Evolutionary conservation across 2,797 vertebrate genomes (phyloP).

Genomic region (Toxotes lorentzi): DNA sequence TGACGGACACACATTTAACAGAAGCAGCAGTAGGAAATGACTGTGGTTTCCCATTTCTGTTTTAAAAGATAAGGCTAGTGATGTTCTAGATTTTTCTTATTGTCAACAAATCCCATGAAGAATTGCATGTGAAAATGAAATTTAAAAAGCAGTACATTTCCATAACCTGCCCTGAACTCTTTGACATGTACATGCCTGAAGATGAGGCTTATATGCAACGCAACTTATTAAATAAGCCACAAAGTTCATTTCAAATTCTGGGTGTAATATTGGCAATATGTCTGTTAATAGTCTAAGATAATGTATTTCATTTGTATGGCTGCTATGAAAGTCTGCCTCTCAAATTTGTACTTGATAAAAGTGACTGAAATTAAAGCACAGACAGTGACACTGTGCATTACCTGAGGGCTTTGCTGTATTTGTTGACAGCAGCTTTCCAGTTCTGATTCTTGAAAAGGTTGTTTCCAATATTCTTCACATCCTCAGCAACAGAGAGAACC

Average conservation of each 20-base stretch:
- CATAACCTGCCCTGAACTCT: too few relatives aligned
- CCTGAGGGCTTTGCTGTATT: constrained; percentile 96
- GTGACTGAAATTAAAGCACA: not conserved
- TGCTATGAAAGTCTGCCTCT: not conserved
- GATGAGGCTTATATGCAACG: not conserved
- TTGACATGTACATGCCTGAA: not conserved
- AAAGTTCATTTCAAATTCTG: not conserved
- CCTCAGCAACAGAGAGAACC: constrained; percentile 91
- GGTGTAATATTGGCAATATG: not conserved
- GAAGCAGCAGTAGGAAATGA: not conserved
- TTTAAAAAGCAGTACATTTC: too few relatives aligned
- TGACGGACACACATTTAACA: not conserved
- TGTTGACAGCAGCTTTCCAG: constrained; percentile 92
- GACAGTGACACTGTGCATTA: constrained; percentile 62
- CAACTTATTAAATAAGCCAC: not conserved
- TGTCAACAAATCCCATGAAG: too few relatives aligned
- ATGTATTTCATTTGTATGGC: not conserved
- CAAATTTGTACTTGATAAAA: not conserved
- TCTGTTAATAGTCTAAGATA: not conserved
- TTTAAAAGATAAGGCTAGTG: not conserved
- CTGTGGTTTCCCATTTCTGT: not conserved
- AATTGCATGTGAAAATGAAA: not conserved
- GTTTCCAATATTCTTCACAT: constrained; percentile 95
- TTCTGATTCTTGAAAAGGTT: constrained; percentile 94
- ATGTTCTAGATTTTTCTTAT: too few relatives aligned